Percentiles rank a stretch among this genome's conserved stretches.
Conservation (phyloP, 2,888 invertebrate genomes). For the Hirtodrosophila histrioides region DNA sequence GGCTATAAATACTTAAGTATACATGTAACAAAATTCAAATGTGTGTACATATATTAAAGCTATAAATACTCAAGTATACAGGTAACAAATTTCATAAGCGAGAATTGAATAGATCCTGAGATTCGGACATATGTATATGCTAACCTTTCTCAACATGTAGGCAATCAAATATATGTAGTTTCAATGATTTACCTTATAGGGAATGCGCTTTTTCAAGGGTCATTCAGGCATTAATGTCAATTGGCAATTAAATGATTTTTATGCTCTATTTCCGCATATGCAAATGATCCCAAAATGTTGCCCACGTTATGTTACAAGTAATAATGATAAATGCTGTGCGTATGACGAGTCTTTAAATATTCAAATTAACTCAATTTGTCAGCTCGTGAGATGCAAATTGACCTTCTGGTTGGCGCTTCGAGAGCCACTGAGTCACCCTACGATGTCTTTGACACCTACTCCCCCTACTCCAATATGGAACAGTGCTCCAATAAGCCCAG, state of each 20-base stretch:
- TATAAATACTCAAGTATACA: neutral
- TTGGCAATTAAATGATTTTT: slow-evolving; percentile 37
- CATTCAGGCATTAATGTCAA: slow-evolving; percentile 41
- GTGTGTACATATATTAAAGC: neutral
- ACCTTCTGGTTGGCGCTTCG: slow-evolving; percentile 51
- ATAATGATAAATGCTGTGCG: slow-evolving; percentile 28
- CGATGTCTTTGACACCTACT: slow-evolving; percentile 62
- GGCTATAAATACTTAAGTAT: too few species aligned
- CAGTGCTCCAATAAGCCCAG: slow-evolving; percentile 29
- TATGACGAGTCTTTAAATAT: slow-evolving; percentile 57
- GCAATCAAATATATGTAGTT: neutral
- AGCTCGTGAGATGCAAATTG: slow-evolving; percentile 55
- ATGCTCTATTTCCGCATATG: slow-evolving; percentile 47
- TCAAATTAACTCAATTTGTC: slow-evolving; percentile 74
- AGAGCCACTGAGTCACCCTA: slow-evolving; percentile 49
- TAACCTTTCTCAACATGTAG: neutral
- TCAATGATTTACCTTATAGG: slow-evolving; percentile 23
- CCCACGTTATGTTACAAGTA: slow-evolving; percentile 22
- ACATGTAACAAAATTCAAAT: neutral
- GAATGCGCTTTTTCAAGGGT: slow-evolving; percentile 37
- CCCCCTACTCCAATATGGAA: slow-evolving; percentile 8
- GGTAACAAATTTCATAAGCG: too few species aligned
- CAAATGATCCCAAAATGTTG: slow-evolving; percentile 26
- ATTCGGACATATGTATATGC: neutral
- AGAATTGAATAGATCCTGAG: too few species aligned